Evolutionary conservation across 1,140 invertebrate species (phyloP).

Genomic region (Branchinecta lindahli): DNA sequence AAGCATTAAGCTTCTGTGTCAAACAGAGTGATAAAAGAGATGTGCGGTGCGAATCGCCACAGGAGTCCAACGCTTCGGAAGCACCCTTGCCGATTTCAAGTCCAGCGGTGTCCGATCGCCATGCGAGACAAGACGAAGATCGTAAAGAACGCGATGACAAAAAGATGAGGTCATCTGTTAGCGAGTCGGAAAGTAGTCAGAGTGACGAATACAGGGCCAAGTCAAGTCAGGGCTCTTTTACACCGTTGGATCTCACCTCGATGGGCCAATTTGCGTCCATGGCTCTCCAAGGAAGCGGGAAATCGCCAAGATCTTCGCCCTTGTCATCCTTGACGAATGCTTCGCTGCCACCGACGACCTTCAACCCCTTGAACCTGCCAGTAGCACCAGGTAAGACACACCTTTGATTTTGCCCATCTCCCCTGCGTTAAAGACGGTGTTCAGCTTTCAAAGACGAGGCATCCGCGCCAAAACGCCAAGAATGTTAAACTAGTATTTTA

Average conservation of each 20-base stretch:
- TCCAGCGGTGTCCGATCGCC: constrained; percentile 24
- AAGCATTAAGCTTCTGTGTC: neutral
- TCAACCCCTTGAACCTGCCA: constrained; percentile 63
- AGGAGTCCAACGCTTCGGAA: constrained; percentile 25
- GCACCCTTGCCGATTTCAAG: constrained; percentile 32
- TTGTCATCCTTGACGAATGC: constrained; percentile 57
- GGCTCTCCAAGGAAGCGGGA: neutral
- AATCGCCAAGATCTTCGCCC: constrained; percentile 35
- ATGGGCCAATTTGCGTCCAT: neutral
- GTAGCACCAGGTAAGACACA: constrained; percentile 49
- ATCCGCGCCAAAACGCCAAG: too few relatives aligned
- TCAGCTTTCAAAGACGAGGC: constrained; percentile 13
- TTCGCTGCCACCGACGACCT: constrained; percentile 44
- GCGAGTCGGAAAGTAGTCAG: neutral
- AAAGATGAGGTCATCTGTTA: neutral
- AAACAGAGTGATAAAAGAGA: neutral
- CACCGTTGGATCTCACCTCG: neutral
- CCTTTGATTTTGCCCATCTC: neutral
- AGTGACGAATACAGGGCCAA: neutral
- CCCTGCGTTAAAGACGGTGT: constrained; percentile 11
- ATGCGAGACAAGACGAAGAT: too few relatives aligned
- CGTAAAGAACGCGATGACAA: neutral
- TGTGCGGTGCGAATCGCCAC: neutral
- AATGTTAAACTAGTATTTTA: too few relatives aligned
- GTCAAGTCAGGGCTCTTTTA: neutral